phyloP scores from a whole-genome alignment of 2,113 vertebrate species.

The Chamaetylas fuelleborni region DNA sequence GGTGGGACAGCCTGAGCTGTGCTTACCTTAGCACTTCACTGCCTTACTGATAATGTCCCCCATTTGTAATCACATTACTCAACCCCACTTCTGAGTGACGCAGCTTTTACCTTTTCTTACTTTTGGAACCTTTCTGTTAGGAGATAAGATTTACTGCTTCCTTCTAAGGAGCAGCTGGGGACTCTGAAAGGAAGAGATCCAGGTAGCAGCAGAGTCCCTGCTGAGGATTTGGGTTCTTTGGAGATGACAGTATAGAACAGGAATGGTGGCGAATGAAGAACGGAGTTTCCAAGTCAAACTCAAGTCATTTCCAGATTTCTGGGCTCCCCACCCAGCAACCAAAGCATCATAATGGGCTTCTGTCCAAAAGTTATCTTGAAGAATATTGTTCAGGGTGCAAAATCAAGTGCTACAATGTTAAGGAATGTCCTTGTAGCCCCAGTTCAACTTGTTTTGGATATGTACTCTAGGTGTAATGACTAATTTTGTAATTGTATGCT shows the following conservation, averaged over 20 bases:
- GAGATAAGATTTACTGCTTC: background rate
- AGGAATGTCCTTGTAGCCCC: background rate
- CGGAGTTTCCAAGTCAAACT: background rate
- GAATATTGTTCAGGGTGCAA: background rate
- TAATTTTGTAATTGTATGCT: background rate
- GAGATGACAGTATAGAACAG: background rate
- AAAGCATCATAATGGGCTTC: background rate
- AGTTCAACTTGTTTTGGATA: background rate
- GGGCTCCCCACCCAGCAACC: background rate
- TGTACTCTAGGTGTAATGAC: background rate
- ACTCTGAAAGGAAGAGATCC: background rate
- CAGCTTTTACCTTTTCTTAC: background rate
- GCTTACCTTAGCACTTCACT: background rate
- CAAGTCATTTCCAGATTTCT: background rate
- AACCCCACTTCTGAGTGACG: background rate
- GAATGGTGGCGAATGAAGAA: background rate
- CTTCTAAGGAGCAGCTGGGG: background rate
- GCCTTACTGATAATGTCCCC: background rate
- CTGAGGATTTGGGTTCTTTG: background rate
- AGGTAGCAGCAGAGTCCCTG: background rate
- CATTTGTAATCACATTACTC: background rate
- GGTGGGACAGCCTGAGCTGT: background rate
- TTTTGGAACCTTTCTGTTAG: background rate
- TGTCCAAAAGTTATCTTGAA: background rate
- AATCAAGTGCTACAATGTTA: background rate